These are phyloP conservation scores for Tarsius wallacei DNA, from an alignment of 2,797 vertebrate species.

Conservation along the genomic window DNA sequence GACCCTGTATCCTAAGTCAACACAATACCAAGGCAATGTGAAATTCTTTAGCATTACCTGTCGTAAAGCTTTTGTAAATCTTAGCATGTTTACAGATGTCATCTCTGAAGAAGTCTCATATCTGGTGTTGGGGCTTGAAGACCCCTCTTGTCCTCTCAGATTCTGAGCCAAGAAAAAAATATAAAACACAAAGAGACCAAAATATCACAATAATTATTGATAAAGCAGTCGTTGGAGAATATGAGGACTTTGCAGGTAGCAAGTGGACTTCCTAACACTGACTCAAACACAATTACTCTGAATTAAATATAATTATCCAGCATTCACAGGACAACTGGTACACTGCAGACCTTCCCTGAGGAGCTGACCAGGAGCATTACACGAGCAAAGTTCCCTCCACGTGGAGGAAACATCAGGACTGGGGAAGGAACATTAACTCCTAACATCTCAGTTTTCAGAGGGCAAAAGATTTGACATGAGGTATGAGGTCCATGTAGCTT, in stretches of 20 bases:
- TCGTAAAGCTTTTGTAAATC: not conserved
- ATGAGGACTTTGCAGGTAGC: not conserved
- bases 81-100: not conserved
- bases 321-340: not conserved
- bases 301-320: not conserved
- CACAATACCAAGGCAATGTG: not conserved
- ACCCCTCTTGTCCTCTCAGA: not conserved
- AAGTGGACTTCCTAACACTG: not conserved
- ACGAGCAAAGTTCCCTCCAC: not conserved
- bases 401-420: not conserved
- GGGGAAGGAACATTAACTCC: not conserved
- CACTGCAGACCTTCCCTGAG: not conserved
- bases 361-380: not conserved
- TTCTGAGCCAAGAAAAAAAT: constrained; percentile 34
- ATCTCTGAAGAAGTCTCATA: not conserved
- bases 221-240: not conserved
- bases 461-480: not conserved
- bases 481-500: not conserved
- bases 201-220: not conserved
- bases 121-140: not conserved
- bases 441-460: not conserved
- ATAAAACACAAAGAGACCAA: not conserved
- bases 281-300: not conserved
- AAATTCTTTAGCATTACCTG: not conserved
- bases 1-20: not conserved